Base-by-base conservation (phyloP, 2,888 invertebrate species). In the Sphaeridia pumilis region DNA sequence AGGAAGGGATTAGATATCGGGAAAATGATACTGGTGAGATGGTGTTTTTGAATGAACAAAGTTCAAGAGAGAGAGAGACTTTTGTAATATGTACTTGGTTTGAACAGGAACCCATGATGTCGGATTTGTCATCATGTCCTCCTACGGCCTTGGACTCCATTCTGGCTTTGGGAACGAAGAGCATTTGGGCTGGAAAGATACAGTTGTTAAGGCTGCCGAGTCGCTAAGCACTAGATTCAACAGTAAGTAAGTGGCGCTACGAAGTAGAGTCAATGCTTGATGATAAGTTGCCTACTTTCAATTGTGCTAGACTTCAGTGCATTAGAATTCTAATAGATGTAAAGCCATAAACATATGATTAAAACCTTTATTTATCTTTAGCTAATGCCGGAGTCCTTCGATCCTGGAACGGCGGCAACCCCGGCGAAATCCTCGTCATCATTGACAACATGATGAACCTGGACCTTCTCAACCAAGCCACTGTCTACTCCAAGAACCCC, bases 371-470 rank as follows among this genome's bases (percentile, higher is more conserved):
- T 17, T 17, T 41, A 10, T 41, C 17, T 7, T 12, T 38, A 38
- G 38, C 38, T 17, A 31, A 52, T 14, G 56, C 59, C 1, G 52
- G 58, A 17, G 58, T 58, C 1, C 43, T 57, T 7, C 52, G 62
- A 12, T 62, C 62, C 1, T 64, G 64, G 64, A 49, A 54, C 25
- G 43, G 50, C 21, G 56, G 56, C n/a, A 36, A 52, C 21, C 50
- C 54, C 4, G 59, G 55, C 5, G 57, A 59, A 41, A 57, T 62
- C 1, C 56, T 52, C 7, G 64, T 64, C 4, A 64, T 64, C 22
- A 53, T 58, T 1, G 64, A 64, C 46, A 64, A 64, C 54, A 62
- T 64, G 64, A 64, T 61, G 64, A 64, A 64, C 47, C 50, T 61
- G 1, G 59, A 64, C 21, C 56, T 64, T 4, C 43, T 62, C 2